Conservation (phyloP, 2,888 invertebrate genomes). For the Dinocampus coccinellae region DNA sequence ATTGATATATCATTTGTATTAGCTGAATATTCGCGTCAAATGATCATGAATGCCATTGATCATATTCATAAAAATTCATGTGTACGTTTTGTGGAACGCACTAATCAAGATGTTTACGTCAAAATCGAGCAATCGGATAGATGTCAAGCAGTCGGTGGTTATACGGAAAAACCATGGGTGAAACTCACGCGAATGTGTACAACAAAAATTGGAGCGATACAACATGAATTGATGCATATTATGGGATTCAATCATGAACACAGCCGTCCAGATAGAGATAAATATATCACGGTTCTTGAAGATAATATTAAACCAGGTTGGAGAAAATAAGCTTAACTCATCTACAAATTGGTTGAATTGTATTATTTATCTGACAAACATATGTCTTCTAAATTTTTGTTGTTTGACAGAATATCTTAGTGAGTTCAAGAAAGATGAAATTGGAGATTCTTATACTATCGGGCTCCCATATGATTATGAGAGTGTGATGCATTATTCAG, state of each 20-base stretch:
- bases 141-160: no score
- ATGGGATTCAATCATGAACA: not conserved
- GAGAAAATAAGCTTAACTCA: not conserved
- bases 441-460: not conserved
- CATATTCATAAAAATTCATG: slow-evolving; percentile 84
- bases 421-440: not conserved
- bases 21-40: no score
- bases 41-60: slow-evolving; percentile 68
- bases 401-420: no score
- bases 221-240: not conserved
- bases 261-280: not conserved
- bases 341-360: no score
- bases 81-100: slow-evolving; percentile 78
- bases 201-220: not conserved
- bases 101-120: slow-evolving; percentile 57
- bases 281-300: not conserved
- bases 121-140: no score
- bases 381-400: no score
- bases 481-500: not conserved
- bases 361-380: no score
- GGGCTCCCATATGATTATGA: not conserved
- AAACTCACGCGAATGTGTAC: not conserved
- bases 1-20: no score
- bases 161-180: no score
- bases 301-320: not conserved